A percentile compares a stretch with the other conserved stretches of the same genome.
Conservation (phyloP, 2,113 vertebrate genomes). For the Pao palembangensis region DNA sequence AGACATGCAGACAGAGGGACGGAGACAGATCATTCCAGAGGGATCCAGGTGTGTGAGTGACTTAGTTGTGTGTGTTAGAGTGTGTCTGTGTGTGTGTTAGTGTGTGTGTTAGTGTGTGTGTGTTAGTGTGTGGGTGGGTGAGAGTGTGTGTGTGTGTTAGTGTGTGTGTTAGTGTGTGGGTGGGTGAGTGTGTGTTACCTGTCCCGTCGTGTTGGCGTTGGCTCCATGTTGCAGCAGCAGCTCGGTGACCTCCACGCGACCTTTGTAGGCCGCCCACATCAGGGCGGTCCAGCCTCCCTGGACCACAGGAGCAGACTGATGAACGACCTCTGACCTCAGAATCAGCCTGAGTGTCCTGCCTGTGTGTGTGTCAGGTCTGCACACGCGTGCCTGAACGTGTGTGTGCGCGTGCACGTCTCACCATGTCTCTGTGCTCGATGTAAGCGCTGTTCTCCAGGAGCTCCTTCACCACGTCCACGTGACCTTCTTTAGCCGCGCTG, state of each 20-base stretch:
- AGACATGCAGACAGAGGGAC: no score
- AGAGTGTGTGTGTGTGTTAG: no score
- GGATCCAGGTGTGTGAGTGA: constrained; percentile 3
- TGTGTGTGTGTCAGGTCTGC: neutral
- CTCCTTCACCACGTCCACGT: constrained; percentile 85
- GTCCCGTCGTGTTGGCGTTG: constrained; percentile 93
- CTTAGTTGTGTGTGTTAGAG: neutral
- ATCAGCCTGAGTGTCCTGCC: no score
- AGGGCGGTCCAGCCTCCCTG: constrained; percentile 98
- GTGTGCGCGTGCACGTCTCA: constrained; percentile 47
- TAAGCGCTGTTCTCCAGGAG: constrained; percentile 84
- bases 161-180: neutral
- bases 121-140: no score
- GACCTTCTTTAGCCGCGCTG: constrained; percentile 91
- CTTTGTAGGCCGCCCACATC: constrained; percentile 96
- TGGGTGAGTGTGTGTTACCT: constrained; percentile 72
- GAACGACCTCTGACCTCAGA: neutral
- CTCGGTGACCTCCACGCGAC: constrained; percentile 80
- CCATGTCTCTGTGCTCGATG: constrained; percentile 95
- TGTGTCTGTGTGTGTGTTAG: no score
- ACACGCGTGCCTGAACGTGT: neutral
- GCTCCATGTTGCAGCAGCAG: constrained; percentile 87
- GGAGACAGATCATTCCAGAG: neutral
- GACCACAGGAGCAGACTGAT: constrained; percentile 3
- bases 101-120: no score